phyloP scores from a whole-genome alignment of 1,140 invertebrate species.

The Ridgeia piscesae region DNA sequence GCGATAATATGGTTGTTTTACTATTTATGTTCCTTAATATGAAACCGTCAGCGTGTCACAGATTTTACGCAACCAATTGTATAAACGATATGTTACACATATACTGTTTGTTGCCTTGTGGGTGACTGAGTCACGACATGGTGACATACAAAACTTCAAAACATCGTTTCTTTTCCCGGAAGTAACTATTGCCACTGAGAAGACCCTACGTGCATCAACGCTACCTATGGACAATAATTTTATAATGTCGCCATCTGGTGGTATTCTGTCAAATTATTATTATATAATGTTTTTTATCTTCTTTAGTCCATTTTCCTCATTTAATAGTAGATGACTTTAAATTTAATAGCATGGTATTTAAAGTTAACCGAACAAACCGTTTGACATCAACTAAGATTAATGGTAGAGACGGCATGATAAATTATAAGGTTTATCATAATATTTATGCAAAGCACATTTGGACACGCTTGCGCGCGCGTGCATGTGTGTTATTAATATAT shows the following conservation, averaged over 20 bases:
- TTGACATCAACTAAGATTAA: too few species aligned
- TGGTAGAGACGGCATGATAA: too few species aligned
- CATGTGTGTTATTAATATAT: too few species aligned
- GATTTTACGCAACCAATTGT: not conserved
- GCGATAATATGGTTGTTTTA: not conserved
- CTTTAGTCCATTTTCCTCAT: too few species aligned
- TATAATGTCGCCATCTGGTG: not conserved
- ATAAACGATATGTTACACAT: not conserved
- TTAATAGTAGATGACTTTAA: too few species aligned
- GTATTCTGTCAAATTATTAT: not conserved
- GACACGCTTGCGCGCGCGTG: too few species aligned
- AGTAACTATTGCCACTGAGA: not conserved
- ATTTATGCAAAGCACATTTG: too few species aligned
- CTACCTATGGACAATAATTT: not conserved
- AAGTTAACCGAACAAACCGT: too few species aligned
- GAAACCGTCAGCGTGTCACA: not conserved
- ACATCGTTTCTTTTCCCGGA: not conserved
- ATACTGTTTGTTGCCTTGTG: not conserved
- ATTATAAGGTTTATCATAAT: too few species aligned
- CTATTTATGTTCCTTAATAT: not conserved
- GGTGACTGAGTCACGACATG: not conserved
- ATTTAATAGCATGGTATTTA: too few species aligned
- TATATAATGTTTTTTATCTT: too few species aligned
- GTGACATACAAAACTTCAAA: not conserved
- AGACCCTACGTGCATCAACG: not conserved